phyloP scores from a whole-genome alignment of 2,888 invertebrate species.

The Tuta absoluta region DNA sequence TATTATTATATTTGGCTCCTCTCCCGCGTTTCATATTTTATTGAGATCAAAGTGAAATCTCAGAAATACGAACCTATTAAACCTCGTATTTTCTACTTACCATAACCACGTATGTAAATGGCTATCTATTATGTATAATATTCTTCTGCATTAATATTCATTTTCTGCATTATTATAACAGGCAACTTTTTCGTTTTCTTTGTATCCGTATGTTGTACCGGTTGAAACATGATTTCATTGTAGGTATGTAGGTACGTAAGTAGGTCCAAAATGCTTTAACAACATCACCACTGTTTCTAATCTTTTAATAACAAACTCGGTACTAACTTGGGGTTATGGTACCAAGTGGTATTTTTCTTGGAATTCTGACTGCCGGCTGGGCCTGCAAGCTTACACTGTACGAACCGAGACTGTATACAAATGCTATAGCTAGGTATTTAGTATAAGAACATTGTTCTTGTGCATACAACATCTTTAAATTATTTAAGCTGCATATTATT shows the following conservation, averaged over 20 bases:
- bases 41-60: slow-evolving; percentile 1
- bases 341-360: slow-evolving; percentile 1
- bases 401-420: not conserved
- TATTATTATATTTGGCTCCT: slow-evolving; percentile 4
- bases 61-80: not conserved
- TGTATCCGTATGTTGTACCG: too few relatives aligned
- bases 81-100: too few relatives aligned
- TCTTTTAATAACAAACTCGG: slow-evolving; percentile 1
- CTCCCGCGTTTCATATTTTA: not conserved
- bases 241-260: not conserved
- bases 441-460: too few relatives aligned
- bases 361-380: slow-evolving; percentile 2
- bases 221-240: too few relatives aligned
- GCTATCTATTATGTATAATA: too few relatives aligned
- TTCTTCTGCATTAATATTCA: too few relatives aligned
- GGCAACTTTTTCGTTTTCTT: too few relatives aligned
- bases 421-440: too few relatives aligned
- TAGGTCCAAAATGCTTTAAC: not conserved
- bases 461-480: too few relatives aligned
- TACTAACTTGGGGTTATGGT: slow-evolving; percentile 4
- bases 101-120: too few relatives aligned
- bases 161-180: too few relatives aligned
- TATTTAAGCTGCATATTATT: too few relatives aligned
- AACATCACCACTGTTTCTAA: not conserved
- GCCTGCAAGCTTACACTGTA: not conserved